Conservation (phyloP, 2,797 vertebrate species). For the Momotus momota region DNA sequence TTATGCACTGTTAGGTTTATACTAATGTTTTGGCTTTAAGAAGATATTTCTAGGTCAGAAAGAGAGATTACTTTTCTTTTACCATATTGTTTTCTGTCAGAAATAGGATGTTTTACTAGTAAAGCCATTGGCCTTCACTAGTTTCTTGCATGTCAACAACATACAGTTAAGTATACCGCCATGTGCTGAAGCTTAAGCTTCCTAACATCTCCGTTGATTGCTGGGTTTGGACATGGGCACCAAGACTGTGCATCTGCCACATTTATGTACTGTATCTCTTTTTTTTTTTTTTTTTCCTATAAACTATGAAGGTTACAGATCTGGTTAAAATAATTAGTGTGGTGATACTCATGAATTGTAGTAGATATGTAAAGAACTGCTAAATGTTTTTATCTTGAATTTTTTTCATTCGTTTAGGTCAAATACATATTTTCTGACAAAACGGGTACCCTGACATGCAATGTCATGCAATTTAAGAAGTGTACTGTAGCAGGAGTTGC, state of each 20-base stretch:
- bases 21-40: neutral
- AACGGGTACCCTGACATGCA: conserved; percentile 97
- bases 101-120: neutral
- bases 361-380: neutral
- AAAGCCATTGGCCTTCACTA: neutral
- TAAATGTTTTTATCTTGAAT: neutral
- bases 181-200: neutral
- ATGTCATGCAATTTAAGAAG: conserved; percentile 99
- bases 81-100: neutral
- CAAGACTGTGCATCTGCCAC: neutral
- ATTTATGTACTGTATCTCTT: neutral
- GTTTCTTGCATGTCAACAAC: neutral
- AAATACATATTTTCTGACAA: conserved; percentile 99
- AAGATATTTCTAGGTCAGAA: neutral
- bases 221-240: neutral
- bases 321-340: neutral
- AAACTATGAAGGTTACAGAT: neutral
- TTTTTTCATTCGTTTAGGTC: conserved; percentile 82
- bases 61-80: neutral
- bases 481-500: conserved; percentile 96
- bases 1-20: neutral
- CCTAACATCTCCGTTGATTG: neutral
- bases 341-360: neutral
- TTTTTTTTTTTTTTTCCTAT: neutral
- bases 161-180: neutral